phyloP scores from a whole-genome alignment of 2,888 invertebrate species.

The Scaptodrosophila latifasciaeformis region DNA sequence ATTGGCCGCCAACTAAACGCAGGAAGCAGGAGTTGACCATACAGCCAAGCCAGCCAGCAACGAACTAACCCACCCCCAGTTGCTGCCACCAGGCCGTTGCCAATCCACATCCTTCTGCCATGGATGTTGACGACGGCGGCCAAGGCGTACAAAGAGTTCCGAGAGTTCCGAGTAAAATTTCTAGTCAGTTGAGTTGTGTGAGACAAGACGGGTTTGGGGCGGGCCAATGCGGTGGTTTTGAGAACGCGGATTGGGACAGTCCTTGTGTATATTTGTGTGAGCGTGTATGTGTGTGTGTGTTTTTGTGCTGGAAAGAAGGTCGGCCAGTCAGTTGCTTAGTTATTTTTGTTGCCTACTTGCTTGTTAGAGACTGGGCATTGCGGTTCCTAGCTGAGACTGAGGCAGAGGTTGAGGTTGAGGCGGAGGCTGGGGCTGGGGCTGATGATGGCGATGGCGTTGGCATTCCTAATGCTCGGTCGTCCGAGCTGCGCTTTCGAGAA shows the following conservation, averaged over 20 bases:
- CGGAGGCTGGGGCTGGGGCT: slow-evolving; percentile 23
- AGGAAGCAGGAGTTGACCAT: slow-evolving; percentile 26
- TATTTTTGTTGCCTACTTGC: slow-evolving; percentile 31
- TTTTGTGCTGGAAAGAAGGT: slow-evolving; percentile 32
- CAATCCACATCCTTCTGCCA: too few species aligned
- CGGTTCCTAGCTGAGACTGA: not conserved
- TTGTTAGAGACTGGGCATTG: not conserved
- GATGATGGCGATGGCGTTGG: slow-evolving; percentile 32
- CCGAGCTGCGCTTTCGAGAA: slow-evolving; percentile 48
- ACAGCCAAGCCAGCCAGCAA: too few species aligned
- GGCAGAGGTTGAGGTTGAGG: too few species aligned
- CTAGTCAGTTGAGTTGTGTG: too few species aligned
- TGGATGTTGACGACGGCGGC: slow-evolving; percentile 59
- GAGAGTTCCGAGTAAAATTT: too few species aligned
- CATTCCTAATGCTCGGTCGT: slow-evolving; percentile 40
- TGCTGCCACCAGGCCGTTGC: too few species aligned
- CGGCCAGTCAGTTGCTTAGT: slow-evolving; percentile 14
- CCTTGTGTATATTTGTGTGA: too few species aligned
- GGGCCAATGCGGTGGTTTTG: slow-evolving; percentile 9
- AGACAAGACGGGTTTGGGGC: too few species aligned
- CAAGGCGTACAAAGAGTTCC: slow-evolving; percentile 61
- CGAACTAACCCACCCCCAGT: too few species aligned
- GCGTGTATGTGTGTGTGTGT: too few species aligned
- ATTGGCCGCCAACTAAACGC: slow-evolving; percentile 19
- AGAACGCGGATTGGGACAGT: slow-evolving; percentile 10